These are phyloP conservation scores for Cephus rjabovi DNA, from an alignment of 2,888 invertebrate species.

Conservation along the genomic window DNA sequence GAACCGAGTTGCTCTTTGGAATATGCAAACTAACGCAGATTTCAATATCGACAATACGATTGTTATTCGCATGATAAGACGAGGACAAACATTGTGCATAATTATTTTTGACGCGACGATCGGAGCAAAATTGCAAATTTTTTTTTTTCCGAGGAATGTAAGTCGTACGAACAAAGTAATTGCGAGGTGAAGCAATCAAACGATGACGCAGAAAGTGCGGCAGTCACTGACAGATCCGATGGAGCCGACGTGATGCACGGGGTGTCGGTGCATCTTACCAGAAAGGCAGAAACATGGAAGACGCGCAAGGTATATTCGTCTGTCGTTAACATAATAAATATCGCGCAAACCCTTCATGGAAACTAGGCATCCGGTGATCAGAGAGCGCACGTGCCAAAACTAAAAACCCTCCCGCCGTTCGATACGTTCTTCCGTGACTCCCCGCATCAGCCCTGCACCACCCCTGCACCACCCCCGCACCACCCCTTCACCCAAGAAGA, in stretches of 20 bases:
- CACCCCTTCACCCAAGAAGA: background rate
- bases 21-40: background rate
- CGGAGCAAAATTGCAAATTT: too few species aligned
- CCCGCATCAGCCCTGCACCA: background rate
- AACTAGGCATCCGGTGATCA: conserved; percentile 45
- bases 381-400: conserved; percentile 47
- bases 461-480: background rate
- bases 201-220: background rate
- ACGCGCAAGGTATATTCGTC: conserved; percentile 1
- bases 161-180: background rate
- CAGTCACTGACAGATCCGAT: background rate
- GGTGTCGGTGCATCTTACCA: background rate
- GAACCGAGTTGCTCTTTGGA: background rate
- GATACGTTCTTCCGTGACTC: background rate
- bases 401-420: conserved; percentile 10
- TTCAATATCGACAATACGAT: background rate
- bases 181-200: background rate
- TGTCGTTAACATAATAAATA: conserved; percentile 27
- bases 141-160: too few species aligned
- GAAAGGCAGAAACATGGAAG: background rate
- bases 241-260: background rate
- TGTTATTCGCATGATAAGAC: too few species aligned
- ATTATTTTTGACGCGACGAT: too few species aligned
- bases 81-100: too few species aligned
- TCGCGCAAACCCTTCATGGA: conserved; percentile 38